A percentile compares a stretch with the other conserved stretches of the same genome.
Conservation (phyloP, 2,113 vertebrate genomes). For the Mobula birostris region DNA sequence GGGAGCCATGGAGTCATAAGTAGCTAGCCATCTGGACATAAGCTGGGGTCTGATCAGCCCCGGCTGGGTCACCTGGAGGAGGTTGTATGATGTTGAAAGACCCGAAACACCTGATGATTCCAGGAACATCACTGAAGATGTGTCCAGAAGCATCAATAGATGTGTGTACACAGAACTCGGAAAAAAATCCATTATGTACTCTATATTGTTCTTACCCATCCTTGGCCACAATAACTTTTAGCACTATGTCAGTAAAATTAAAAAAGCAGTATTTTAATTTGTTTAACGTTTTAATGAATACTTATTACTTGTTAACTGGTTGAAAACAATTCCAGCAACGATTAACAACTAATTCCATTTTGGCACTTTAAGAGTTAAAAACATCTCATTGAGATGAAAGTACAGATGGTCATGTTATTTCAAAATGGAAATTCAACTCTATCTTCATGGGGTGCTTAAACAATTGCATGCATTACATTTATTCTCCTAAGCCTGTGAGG, state of each 20-base stretch:
- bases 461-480: not conserved
- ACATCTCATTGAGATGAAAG: not conserved
- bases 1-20: no score
- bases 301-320: not conserved
- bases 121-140: no score
- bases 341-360: not conserved
- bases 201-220: not conserved
- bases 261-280: not conserved
- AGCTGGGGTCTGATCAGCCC: no score
- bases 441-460: not conserved
- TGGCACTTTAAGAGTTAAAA: not conserved
- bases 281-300: not conserved
- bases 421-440: constrained; percentile 14
- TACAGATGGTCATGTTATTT: not conserved
- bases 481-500: not conserved
- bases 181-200: not conserved
- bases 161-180: not conserved
- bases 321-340: not conserved
- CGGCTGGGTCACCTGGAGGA: no score
- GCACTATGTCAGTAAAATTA: no score
- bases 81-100: no score
- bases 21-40: no score
- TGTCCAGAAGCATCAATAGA: no score
- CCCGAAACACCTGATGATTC: no score
- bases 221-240: not conserved